A percentile compares a stretch with the other conserved stretches of the same genome.
Conservation (phyloP, 53 echinoderm and acorn worm genomes). For the Temnopleurus reevesii region DNA sequence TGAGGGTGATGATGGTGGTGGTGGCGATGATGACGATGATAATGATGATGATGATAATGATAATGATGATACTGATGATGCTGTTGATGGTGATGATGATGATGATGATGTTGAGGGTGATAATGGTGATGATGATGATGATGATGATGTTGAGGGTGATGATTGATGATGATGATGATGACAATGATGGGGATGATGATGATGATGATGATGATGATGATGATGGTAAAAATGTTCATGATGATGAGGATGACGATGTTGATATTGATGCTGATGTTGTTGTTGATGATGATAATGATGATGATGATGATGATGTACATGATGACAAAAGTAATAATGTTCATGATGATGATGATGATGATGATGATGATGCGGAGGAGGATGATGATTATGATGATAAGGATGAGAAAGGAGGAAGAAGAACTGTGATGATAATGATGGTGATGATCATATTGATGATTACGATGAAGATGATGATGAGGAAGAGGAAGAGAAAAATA, state of each 20-base stretch:
- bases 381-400: background rate
- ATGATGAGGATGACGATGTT: slow-evolving; percentile 2
- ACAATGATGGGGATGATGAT: background rate
- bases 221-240: background rate
- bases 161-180: background rate
- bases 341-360: background rate
- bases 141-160: background rate
- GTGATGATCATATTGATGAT: too few species aligned
- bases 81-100: too few species aligned
- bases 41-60: too few species aligned
- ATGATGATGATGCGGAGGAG: background rate
- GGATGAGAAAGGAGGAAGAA: too few species aligned
- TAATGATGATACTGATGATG: too few species aligned
- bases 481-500: too few species aligned
- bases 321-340: background rate
- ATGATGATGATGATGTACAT: slow-evolving; percentile 49
- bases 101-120: too few species aligned
- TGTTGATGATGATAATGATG: background rate
- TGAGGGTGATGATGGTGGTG: too few species aligned
- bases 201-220: slow-evolving; percentile 31
- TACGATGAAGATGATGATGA: too few species aligned
- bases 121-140: background rate
- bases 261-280: slow-evolving; percentile 35
- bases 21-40: too few species aligned
- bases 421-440: too few species aligned